These are phyloP conservation scores for Meloe dianella DNA, from an alignment of 2,888 invertebrate species.

Conservation along the genomic window DNA sequence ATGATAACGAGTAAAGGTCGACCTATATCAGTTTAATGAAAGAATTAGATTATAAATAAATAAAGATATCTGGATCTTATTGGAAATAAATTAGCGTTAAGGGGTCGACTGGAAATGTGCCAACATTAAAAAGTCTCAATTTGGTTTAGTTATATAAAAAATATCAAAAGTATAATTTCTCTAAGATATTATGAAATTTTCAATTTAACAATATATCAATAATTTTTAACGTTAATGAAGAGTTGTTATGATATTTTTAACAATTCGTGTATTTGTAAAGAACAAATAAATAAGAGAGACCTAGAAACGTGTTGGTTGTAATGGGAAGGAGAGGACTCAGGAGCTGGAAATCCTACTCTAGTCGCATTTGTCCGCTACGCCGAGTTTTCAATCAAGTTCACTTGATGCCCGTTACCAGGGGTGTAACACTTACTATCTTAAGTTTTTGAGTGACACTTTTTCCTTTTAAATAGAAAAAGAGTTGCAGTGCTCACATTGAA, in stretches of 20 bases:
- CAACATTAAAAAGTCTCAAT: conserved; percentile 20
- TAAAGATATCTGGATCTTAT: conserved; percentile 18
- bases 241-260: conserved; percentile 23
- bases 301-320: conserved; percentile 47
- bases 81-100: conserved; percentile 17
- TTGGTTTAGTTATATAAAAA: conserved; percentile 23
- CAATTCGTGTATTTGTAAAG: conserved; percentile 35
- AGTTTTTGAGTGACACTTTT: conserved; percentile 46
- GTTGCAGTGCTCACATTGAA: conserved; percentile 43
- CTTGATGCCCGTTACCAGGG: conserved; percentile 54
- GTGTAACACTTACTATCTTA: conserved; percentile 45
- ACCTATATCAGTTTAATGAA: background rate
- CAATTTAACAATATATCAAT: background rate
- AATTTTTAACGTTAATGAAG: background rate
- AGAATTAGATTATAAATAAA: conserved; percentile 18
- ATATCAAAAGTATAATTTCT: conserved; percentile 20
- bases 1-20: background rate
- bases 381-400: conserved; percentile 59
- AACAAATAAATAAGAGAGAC: conserved; percentile 36
- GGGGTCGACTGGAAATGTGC: conserved; percentile 18
- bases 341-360: conserved; percentile 55
- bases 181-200: conserved; percentile 17
- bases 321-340: conserved; percentile 52
- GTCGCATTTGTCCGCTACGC: conserved; percentile 57
- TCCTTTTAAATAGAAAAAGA: conserved; percentile 43